Evolutionary conservation across 2,797 vertebrate species (phyloP), one percentile per base, ranked within the genome.

Genomic region (Enteromius unitaeniatus): DNA sequence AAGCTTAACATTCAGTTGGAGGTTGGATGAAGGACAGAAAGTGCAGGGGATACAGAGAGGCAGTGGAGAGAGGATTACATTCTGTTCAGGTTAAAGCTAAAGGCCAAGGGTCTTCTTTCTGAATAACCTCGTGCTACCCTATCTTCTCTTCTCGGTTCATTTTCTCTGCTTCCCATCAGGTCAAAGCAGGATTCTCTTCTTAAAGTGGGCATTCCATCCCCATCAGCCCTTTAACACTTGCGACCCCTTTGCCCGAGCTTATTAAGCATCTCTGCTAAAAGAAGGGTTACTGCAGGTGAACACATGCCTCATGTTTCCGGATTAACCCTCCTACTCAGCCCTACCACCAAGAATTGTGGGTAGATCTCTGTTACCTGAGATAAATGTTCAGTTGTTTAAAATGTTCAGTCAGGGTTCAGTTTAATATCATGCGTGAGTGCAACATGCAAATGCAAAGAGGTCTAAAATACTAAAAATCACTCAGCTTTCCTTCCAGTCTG

Each of bases 61-160:
- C 15, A 11, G 49, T 28, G 26, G 17, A 34, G 37, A 78, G 70
- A 82, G 82, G 77, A 84, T 83, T 79, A 67, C 73, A 77, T 83
- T 83, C 37, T 28, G 23, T 28, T 73, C 60, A 67, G 80, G 60
- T 68, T 58, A 79, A 60, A 70, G 26, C 47, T 49, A 37, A 67
- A 75, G 69, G 76, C 23, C 81, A 75, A 75, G 31, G 81, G 51
- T 79, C 51, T 60, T 6, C 28, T 28, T 21, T 82, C 77, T 76
- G 69, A 75, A 62, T 62, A 68, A 19, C 42, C 45, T 64, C 17
- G 17, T 68, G 19, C 26, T 49, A 13, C 26, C 45, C 76, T 19
- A 47, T 23, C 69, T 21, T 45, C 67, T 77, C 13, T 23, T 74
- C 17, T 51, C 6, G 60, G 45, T 64, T 68, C 28, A 83, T 74